Evolutionary conservation across 2,888 invertebrate genomes (phyloP), one percentile per base, ranked within the genome.

Genomic region (Cheilosia soror): DNA sequence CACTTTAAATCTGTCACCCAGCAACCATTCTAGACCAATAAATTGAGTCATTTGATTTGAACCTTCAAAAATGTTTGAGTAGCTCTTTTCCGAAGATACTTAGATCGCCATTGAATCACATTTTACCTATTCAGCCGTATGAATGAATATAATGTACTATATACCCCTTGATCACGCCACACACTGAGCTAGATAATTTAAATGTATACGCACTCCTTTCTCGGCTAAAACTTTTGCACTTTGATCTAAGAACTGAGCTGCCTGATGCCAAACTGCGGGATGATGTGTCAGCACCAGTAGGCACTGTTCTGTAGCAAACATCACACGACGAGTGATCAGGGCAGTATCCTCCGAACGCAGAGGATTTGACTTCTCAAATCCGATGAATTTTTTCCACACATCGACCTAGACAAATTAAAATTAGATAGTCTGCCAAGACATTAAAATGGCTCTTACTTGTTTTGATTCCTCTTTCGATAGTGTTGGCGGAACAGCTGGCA

Each of bases 181-280:
- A 44, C 47, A 37, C 15, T 1, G 55, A 68, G 62, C 6, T 51
- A 60, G 47, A 37, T 55, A 47, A 44, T 78, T 1, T 40, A 66
- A 80, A 83, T 72, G 79, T 88, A 88, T 90, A 93, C 95, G 93
- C 92, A 96, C 97, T 92, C 98, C 99, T 93, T 98, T 99, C 92
- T 99, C 99, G 62, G 96, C 96, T 77, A 99, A 94, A 88, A 97
- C 95, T 92, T 98, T 98, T 42, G 98, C 97, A 87, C 98, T 98
- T 90, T 98, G 96, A 92, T 99, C 99, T 58, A 99, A 94, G 93
- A 98, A 99, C 90, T 98, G 96, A 0, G 99, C 98, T 0, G 99
- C 99, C 93, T 99, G 99, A 92, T 98, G 98, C 99, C 99, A 99
- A 79, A 99, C 97, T 88, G 99, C 99, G 0, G 99, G 98, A 92